Evolutionary conservation across 2,888 invertebrate species (phyloP).

Genomic region (Drosophila mercatorum): DNA sequence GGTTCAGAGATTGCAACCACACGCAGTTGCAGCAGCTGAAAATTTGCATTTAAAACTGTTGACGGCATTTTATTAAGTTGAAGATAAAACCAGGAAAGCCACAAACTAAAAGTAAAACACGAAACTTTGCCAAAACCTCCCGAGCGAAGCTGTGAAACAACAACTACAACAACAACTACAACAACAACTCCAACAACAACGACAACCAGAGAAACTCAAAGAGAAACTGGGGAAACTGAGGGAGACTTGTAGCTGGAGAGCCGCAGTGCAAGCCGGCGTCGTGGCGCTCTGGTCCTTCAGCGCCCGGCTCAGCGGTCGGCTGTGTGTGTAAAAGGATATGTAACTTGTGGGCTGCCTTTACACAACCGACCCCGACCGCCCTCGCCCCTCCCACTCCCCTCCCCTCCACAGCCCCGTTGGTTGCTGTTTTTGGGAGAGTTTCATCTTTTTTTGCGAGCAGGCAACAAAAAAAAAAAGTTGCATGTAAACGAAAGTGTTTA

Average conservation of each 20-base stretch:
- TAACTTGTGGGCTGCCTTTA: constrained; percentile 78
- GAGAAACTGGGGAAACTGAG: constrained; percentile 18
- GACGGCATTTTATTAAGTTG: constrained; percentile 81
- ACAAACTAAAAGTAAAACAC: constrained; percentile 80
- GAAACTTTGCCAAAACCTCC: constrained; percentile 73
- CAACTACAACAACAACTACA: constrained; percentile 65
- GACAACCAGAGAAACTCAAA: constrained; percentile 43
- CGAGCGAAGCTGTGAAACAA: constrained; percentile 76
- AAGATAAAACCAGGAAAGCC: constrained; percentile 81
- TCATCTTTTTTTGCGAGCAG: constrained; percentile 36
- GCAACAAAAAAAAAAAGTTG: constrained; percentile 64
- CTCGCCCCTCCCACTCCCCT: not conserved
- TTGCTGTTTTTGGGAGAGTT: constrained; percentile 46
- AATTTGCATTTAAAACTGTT: constrained; percentile 81
- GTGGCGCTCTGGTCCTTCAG: constrained; percentile 55
- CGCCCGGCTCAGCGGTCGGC: constrained; percentile 72
- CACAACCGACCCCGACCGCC: constrained; percentile 35
- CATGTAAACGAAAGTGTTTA: constrained; percentile 81
- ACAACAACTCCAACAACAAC: constrained; percentile 10
- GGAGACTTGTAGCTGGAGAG: constrained; percentile 22
- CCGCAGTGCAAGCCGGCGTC: constrained; percentile 23
- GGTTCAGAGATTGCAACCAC: constrained; percentile 48
- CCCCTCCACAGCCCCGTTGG: not conserved
- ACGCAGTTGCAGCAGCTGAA: constrained; percentile 64
- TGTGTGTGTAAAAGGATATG: constrained; percentile 76